phyloP scores from a whole-genome alignment of 1,140 invertebrate genomes.

The Glossosoma conforme region DNA sequence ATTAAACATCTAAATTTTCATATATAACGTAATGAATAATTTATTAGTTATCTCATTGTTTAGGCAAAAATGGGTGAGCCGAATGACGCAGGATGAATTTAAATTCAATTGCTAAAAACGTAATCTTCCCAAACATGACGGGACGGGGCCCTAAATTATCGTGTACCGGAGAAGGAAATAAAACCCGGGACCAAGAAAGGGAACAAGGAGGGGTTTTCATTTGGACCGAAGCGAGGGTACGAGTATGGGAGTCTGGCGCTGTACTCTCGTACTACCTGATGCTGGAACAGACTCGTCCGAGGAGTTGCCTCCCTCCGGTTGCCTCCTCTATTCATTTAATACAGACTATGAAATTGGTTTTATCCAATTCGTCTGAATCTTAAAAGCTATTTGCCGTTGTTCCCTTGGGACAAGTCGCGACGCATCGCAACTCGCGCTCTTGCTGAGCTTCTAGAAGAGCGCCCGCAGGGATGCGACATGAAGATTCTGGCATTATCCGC shows the following conservation, averaged over 20 bases:
- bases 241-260: background rate
- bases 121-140: constrained; percentile 22
- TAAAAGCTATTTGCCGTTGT: constrained; percentile 30
- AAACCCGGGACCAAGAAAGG: constrained; percentile 13
- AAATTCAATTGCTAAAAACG: constrained; percentile 23
- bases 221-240: background rate
- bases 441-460: too few relatives aligned
- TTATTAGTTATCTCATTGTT: constrained; percentile 2
- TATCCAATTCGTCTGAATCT: constrained; percentile 33
- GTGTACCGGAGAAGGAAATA: constrained; percentile 19
- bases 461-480: too few relatives aligned
- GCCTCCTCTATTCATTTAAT: constrained; percentile 28
- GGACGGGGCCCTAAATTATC: constrained; percentile 21
- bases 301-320: background rate
- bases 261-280: too few relatives aligned
- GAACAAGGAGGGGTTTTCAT: constrained; percentile 4
- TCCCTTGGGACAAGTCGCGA: constrained; percentile 25
- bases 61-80: constrained; percentile 1
- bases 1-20: too few relatives aligned
- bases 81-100: constrained; percentile 8
- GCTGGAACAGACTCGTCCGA: too few relatives aligned
- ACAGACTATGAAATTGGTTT: constrained; percentile 32
- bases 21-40: background rate
- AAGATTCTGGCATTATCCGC: too few relatives aligned
- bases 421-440: constrained; percentile 9